Percentiles rank a stretch among this genome's conserved stretches.
phyloP scores from a whole-genome alignment of 2,888 invertebrate genomes.

The Augochlorella aurata region DNA sequence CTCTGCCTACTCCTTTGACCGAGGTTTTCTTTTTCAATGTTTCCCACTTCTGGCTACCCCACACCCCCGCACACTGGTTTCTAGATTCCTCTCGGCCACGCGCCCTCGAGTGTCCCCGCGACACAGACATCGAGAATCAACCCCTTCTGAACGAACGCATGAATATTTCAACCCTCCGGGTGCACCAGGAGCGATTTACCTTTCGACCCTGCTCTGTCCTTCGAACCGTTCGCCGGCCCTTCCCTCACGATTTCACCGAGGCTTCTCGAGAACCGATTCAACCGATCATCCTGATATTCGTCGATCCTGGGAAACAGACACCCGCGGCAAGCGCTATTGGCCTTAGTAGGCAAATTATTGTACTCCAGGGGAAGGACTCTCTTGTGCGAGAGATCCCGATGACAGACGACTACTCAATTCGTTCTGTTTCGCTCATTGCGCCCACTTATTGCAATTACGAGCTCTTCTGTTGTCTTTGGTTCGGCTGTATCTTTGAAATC shows the following conservation, averaged over 20 bases:
- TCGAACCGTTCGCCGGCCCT: background rate
- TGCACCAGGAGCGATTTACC: slow-evolving; percentile 43
- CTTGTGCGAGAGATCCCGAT: no score
- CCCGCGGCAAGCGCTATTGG: no score
- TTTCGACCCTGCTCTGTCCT: slow-evolving; percentile 29
- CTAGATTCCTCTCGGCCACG: slow-evolving; percentile 1
- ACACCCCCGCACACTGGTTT: background rate
- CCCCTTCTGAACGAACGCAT: slow-evolving; percentile 56
- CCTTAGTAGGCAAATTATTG: background rate
- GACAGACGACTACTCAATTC: no score
- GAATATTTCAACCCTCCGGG: slow-evolving; percentile 65
- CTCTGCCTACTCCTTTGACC: slow-evolving; percentile 3
- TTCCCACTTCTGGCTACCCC: background rate
- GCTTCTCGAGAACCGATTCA: background rate
- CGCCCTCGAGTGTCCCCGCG: slow-evolving; percentile 23
- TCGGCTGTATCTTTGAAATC: no score
- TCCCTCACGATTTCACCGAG: background rate
- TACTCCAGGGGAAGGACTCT: background rate
- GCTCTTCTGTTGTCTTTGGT: no score
- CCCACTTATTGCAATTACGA: no score
- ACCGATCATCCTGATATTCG: background rate
- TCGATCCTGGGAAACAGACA: background rate
- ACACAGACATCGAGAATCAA: slow-evolving; percentile 47
- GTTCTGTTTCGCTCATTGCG: no score
- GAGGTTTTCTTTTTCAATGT: slow-evolving; percentile 18